These are phyloP conservation scores for Lasiurus borealis DNA, from an alignment of 2,113 vertebrate species.

Conservation along the genomic window DNA sequence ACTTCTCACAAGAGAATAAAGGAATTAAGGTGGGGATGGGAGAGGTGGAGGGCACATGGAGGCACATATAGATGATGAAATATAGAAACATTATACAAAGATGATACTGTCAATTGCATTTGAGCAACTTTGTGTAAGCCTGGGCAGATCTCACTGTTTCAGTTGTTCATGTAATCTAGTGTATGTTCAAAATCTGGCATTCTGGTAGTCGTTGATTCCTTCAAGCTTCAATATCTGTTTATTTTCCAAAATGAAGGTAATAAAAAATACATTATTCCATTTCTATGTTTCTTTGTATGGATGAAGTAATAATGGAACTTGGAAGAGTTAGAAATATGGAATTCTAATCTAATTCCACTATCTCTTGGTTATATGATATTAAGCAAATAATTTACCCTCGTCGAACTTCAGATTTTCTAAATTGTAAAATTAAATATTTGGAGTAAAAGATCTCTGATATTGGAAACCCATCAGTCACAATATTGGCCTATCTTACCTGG, in stretches of 20 bases:
- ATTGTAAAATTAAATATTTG: background rate
- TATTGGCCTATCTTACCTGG: background rate
- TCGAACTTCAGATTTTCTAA: background rate
- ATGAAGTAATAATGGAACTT: background rate
- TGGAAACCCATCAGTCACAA: background rate
- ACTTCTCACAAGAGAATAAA: background rate
- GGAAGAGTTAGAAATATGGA: constrained; percentile 20
- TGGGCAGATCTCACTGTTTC: background rate
- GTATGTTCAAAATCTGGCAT: background rate
- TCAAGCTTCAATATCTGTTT: background rate
- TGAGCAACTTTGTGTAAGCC: background rate
- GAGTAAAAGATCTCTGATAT: background rate
- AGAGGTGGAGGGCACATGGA: background rate
- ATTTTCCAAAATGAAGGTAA: background rate
- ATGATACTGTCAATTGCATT: no score
- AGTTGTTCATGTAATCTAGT: background rate
- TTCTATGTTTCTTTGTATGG: background rate
- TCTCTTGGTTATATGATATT: background rate
- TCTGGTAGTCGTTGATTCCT: background rate
- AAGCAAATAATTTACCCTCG: background rate
- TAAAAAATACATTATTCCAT: background rate
- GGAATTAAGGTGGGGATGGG: background rate
- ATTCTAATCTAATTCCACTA: background rate
- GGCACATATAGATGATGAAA: background rate
- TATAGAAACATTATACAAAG: background rate